A percentile compares a stretch with the other conserved stretches of the same genome.
Evolutionary conservation across 1,140 invertebrate genomes (phyloP).

Genomic region (Rhizoglyphus robini): DNA sequence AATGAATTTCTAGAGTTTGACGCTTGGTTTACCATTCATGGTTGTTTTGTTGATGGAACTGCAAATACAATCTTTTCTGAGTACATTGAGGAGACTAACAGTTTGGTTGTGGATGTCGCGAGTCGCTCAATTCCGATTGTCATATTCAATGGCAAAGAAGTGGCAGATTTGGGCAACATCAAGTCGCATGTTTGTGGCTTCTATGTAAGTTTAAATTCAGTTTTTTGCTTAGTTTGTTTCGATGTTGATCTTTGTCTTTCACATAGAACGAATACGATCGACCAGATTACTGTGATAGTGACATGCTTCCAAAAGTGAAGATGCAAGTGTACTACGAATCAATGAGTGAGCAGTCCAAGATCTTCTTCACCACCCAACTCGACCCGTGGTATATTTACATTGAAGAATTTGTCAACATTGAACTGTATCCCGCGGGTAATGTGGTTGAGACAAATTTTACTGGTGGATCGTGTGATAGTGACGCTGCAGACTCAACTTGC

Average conservation of each 20-base stretch:
- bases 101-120: background rate
- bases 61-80: background rate
- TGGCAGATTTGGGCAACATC: background rate
- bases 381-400: constrained; percentile 13
- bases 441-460: background rate
- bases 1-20: constrained; percentile 4
- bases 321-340: constrained; percentile 16
- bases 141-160: background rate
- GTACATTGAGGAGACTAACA: background rate
- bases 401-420: constrained; percentile 19
- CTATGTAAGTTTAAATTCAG: constrained; percentile 7
- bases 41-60: background rate
- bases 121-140: constrained; percentile 3
- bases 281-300: constrained; percentile 15
- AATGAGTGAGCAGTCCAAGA: constrained; percentile 17
- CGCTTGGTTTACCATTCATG: background rate
- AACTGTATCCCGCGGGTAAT: constrained; percentile 20
- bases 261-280: constrained; percentile 18
- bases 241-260: no score
- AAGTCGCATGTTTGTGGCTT: background rate
- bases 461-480: background rate
- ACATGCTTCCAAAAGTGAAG: constrained; percentile 2
- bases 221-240: no score
- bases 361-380: constrained; percentile 12
- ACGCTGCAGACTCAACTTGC: constrained; percentile 2